A percentile compares a stretch with the other conserved stretches of the same genome.
phyloP scores from a whole-genome alignment of 2,888 invertebrate species.

The Marronus borbonicus region DNA sequence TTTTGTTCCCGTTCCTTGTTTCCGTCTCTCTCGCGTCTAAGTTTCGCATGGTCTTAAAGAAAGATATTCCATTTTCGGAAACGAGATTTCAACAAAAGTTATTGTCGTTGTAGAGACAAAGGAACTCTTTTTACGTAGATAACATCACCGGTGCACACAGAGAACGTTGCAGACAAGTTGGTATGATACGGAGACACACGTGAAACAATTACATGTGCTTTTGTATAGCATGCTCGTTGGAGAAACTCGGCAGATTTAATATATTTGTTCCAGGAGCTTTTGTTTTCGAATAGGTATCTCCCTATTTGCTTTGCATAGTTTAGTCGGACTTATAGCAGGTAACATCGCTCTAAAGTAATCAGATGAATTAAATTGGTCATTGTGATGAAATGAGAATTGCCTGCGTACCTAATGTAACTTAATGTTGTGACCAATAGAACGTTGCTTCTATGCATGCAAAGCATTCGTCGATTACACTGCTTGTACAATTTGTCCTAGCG shows the following conservation, averaged over 20 bases:
- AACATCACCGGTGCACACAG: constrained; percentile 18
- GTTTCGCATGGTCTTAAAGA: constrained; percentile 28
- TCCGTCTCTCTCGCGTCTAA: constrained; percentile 14
- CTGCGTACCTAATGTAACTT: too few species aligned
- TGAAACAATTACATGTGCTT: constrained; percentile 34
- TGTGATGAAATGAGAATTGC: too few species aligned
- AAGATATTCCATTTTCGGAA: constrained; percentile 34
- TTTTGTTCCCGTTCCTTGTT: constrained; percentile 20
- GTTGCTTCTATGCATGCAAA: too few species aligned
- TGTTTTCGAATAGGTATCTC: constrained; percentile 6
- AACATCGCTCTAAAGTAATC: too few species aligned
- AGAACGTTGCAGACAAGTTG: not conserved
- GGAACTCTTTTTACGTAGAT: constrained; percentile 33
- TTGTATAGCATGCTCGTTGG: constrained; percentile 3
- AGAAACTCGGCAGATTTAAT: not conserved
- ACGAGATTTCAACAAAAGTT: constrained; percentile 34
- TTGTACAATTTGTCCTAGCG: too few species aligned
- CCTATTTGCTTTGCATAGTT: not conserved
- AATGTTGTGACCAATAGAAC: too few species aligned
- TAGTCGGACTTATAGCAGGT: constrained; percentile 2
- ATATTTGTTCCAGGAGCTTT: constrained; percentile 16
- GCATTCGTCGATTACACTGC: too few species aligned
- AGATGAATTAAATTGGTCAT: not conserved
- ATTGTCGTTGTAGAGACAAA: constrained; percentile 30
- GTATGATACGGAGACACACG: not conserved